phyloP scores from a whole-genome alignment of 2,888 invertebrate species.

The Tetropium fuscum region DNA sequence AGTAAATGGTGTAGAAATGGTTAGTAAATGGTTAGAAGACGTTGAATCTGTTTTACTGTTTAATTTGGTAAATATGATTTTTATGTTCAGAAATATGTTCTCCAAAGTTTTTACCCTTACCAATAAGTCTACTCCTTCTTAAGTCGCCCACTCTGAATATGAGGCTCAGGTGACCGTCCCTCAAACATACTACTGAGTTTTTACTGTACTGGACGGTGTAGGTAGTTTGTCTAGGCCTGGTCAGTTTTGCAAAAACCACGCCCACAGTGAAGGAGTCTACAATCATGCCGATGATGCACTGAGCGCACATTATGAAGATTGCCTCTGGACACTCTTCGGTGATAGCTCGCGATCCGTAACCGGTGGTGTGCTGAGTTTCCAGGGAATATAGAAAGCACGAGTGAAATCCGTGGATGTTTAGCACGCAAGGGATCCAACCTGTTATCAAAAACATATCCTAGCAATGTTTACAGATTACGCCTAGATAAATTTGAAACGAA shows the following conservation, averaged over 20 bases:
- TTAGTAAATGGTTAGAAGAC: too few relatives aligned
- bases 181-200: conserved; percentile 86
- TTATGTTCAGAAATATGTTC: too few relatives aligned
- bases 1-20: too few relatives aligned
- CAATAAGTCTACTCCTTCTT: conserved; percentile 92
- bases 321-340: conserved; percentile 95
- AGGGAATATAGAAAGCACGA: conserved; percentile 96
- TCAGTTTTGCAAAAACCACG: conserved; percentile 95
- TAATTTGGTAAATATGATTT: too few relatives aligned
- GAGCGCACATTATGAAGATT: conserved; percentile 93
- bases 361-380: conserved; percentile 96
- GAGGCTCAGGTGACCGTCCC: conserved; percentile 86
- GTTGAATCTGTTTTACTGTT: too few relatives aligned
- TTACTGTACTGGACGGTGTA: conserved; percentile 94
- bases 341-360: conserved; percentile 84
- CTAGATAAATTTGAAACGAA: too few relatives aligned
- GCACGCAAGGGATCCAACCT: conserved; percentile 82
- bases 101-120: conserved; percentile 20
- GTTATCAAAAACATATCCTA: too few relatives aligned
- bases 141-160: conserved; percentile 96
- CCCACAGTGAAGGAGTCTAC: conserved; percentile 77
- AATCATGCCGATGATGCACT: conserved; percentile 76
- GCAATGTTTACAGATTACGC: too few relatives aligned
- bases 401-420: conserved; percentile 87
- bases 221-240: conserved; percentile 91